Evolutionary conservation across 1,140 invertebrate species (phyloP).

Genomic region (Aethina tumida): DNA sequence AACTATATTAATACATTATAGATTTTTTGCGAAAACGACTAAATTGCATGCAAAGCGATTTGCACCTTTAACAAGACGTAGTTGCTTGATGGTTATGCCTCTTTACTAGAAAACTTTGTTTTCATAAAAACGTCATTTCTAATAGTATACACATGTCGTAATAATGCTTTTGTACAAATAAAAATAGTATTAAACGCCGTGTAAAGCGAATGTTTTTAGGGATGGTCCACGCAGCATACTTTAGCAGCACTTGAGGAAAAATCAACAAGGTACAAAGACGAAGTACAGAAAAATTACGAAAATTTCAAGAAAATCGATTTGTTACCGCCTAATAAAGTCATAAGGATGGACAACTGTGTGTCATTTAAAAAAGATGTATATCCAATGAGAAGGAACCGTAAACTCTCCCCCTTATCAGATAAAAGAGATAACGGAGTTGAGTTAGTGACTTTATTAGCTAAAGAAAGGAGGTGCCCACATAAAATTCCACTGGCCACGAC

Average conservation of each 20-base stretch:
- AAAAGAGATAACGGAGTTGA: conserved; percentile 51
- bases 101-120: too few species aligned
- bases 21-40: too few species aligned
- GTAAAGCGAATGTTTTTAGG: conserved; percentile 25
- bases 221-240: conserved; percentile 26
- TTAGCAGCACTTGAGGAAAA: conserved; percentile 21
- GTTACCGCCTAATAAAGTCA: conserved; percentile 15
- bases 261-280: conserved; percentile 9
- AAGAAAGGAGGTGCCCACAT: conserved; percentile 36
- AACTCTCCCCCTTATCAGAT: conserved; percentile 39
- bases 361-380: conserved; percentile 13
- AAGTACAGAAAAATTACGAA: conserved; percentile 16
- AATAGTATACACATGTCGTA: background rate
- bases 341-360: conserved; percentile 18
- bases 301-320: conserved; percentile 17
- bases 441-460: conserved; percentile 54
- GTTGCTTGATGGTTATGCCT: too few species aligned
- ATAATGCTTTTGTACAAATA: background rate
- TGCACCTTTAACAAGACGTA: too few species aligned
- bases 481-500: conserved; percentile 41
- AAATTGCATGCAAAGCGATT: too few species aligned
- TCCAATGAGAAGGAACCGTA: conserved; percentile 29
- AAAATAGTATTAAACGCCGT: conserved; percentile 1
- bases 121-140: background rate
- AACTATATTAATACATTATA: too few species aligned